These are phyloP conservation scores for Raja brachyura DNA, from an alignment of 2,113 vertebrate genomes.

Conservation along the genomic window DNA sequence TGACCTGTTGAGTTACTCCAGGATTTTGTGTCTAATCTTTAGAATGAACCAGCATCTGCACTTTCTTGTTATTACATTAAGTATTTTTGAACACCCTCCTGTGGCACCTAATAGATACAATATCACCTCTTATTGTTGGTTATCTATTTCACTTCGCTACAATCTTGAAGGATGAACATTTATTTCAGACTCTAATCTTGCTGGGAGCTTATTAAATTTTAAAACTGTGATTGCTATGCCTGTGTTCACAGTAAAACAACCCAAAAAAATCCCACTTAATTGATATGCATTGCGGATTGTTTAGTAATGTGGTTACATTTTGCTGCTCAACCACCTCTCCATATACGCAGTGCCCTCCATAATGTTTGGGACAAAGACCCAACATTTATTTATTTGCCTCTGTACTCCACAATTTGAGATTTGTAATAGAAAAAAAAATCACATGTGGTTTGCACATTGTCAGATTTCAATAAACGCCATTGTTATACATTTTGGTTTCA, in stretches of 20 bases:
- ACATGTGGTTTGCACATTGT: too few species aligned
- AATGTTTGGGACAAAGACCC: too few species aligned
- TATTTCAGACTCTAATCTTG: neutral
- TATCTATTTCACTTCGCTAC: neutral
- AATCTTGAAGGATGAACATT: neutral
- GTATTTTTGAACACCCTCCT: neutral
- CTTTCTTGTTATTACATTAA: too few species aligned
- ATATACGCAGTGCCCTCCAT: too few species aligned
- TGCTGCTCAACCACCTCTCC: neutral
- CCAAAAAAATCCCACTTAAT: neutral
- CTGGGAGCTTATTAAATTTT: neutral
- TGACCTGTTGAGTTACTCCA: too few species aligned
- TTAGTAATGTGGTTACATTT: neutral
- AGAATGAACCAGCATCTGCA: too few species aligned
- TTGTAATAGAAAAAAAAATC: too few species aligned
- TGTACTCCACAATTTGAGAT: too few species aligned
- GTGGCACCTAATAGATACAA: neutral
- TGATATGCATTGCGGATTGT: neutral
- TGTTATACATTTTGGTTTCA: too few species aligned
- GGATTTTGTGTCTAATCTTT: too few species aligned
- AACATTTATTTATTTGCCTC: too few species aligned
- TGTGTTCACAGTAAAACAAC: neutral
- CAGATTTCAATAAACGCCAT: too few species aligned
- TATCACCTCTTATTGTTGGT: neutral
- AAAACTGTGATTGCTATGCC: neutral